Percentiles rank a stretch among this genome's conserved stretches.
These are phyloP conservation scores for Acleris laterana DNA, from an alignment of 2,888 invertebrate species.

Conservation along the genomic window DNA sequence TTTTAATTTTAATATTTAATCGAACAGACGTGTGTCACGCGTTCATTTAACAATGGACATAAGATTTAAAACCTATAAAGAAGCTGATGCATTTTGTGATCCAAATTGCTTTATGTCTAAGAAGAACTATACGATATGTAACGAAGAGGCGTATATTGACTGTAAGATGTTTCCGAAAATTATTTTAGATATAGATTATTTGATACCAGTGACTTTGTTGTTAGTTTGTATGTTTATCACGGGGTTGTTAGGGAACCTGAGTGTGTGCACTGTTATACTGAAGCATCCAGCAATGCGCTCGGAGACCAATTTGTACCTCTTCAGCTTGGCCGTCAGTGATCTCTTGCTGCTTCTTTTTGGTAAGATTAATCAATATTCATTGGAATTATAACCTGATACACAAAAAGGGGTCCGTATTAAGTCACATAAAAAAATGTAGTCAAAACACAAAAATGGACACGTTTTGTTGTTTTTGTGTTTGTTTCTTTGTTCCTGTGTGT, in stretches of 20 bases:
- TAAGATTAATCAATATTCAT: constrained; percentile 53
- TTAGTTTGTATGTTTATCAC: constrained; percentile 89
- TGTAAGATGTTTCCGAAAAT: constrained; percentile 20
- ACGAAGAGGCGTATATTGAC: constrained; percentile 9
- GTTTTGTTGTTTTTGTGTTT: no score
- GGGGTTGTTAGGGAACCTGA: constrained; percentile 89
- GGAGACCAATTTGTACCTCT: constrained; percentile 92
- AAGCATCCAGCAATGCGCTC: constrained; percentile 89
- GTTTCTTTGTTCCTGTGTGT: no score
- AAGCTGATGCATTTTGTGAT: not conserved
- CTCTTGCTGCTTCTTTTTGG: constrained; percentile 89
- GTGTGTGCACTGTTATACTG: constrained; percentile 90
- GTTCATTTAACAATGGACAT: not conserved
- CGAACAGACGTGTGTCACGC: not conserved
- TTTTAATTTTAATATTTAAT: not conserved
- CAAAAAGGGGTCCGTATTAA: no score
- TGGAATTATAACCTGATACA: no score
- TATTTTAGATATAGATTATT: constrained; percentile 15
- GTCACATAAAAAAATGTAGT: no score
- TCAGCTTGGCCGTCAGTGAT: constrained; percentile 92
- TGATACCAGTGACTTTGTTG: constrained; percentile 82
- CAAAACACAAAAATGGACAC: no score
- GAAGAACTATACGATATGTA: constrained; percentile 7
- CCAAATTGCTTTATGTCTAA: constrained; percentile 1
- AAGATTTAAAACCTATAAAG: not conserved